phyloP scores from a whole-genome alignment of 2,797 vertebrate species.

The Falco peregrinus region DNA sequence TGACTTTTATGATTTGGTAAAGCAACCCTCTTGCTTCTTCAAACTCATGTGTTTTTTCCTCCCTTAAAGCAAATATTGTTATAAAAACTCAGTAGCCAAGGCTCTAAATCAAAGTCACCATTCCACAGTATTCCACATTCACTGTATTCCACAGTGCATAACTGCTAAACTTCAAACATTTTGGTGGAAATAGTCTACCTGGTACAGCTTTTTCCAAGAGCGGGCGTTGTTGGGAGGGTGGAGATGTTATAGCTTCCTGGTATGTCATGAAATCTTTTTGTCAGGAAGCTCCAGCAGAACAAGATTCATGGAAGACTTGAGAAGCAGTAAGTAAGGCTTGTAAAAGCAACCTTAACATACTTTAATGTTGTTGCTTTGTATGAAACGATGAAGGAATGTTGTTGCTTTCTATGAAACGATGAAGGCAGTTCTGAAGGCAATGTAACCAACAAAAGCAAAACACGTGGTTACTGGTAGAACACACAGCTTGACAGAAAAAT shows the following conservation, averaged over 20 bases:
- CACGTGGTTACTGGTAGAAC: neutral
- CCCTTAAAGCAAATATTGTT: neutral
- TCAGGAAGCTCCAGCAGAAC: neutral
- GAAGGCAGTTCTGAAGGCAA: neutral
- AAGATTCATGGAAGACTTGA: neutral
- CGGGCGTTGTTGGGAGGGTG: neutral
- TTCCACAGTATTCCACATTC: neutral
- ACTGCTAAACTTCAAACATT: neutral
- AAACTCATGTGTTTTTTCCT: accelerated
- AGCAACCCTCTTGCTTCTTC: neutral
- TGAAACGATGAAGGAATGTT: neutral
- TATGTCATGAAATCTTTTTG: neutral
- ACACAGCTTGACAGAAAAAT: neutral
- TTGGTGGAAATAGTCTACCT: neutral
- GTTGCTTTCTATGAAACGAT: neutral
- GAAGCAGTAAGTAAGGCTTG: neutral
- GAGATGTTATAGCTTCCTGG: neutral
- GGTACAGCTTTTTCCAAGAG: neutral
- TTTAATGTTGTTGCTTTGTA: neutral
- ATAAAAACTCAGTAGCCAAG: neutral
- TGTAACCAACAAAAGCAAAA: neutral
- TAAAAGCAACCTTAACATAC: neutral
- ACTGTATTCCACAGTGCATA: neutral
- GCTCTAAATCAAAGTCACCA: neutral
- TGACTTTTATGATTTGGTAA: neutral